phyloP scores from a whole-genome alignment of 1,140 invertebrate genomes.

The Lasioglossum baleicum region DNA sequence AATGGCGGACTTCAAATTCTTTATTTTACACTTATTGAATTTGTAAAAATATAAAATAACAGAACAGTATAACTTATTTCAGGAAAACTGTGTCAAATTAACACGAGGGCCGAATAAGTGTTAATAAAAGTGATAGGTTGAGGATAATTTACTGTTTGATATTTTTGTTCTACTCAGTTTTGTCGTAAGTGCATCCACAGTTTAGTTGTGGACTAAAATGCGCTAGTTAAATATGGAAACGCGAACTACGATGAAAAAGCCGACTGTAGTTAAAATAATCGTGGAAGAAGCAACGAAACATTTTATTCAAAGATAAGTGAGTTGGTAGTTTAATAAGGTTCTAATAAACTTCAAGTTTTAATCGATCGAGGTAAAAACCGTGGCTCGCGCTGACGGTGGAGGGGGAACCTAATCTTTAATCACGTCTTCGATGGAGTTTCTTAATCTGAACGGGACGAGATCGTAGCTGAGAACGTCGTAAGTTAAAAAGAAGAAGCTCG shows the following conservation, averaged over 20 bases:
- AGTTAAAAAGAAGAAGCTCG: conserved; percentile 49
- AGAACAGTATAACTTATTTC: no score
- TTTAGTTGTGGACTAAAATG: no score
- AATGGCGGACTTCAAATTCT: no score
- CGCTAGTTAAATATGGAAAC: neutral
- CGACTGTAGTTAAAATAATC: neutral
- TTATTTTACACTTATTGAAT: no score
- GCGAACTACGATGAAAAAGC: neutral
- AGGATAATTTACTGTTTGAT: no score
- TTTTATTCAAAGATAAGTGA: conserved; percentile 21
- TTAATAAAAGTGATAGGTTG: no score
- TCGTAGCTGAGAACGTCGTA: conserved; percentile 44
- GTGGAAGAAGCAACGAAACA: neutral
- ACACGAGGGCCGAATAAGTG: no score
- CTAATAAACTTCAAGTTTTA: conserved; percentile 57
- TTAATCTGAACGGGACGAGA: conserved; percentile 55
- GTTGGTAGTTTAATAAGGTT: conserved; percentile 50
- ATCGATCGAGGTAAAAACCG: conserved; percentile 50
- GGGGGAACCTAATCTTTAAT: conserved; percentile 57
- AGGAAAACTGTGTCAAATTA: no score
- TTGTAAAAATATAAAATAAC: no score
- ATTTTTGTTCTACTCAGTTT: no score
- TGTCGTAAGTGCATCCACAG: no score
- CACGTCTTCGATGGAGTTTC: conserved; percentile 62
- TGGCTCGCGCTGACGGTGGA: conserved; percentile 30